Evolutionary conservation across 2,888 invertebrate genomes (phyloP), one percentile per base, ranked within the genome.

Genomic region (Idaea dimidiata): DNA sequence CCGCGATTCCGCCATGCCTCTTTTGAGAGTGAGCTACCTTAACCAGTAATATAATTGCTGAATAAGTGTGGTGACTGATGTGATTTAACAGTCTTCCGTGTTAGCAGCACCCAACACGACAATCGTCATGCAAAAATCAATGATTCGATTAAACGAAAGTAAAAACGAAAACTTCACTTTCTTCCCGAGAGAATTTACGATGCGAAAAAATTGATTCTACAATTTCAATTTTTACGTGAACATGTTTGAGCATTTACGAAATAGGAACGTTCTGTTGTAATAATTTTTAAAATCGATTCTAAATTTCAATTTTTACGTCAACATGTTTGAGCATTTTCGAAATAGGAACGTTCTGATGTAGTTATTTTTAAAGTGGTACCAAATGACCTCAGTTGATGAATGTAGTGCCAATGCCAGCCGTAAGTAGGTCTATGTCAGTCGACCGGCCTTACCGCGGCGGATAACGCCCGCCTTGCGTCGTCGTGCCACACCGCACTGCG

Each of bases 371-470:
- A 85, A 88, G 83, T 78, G 77, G 83, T 80, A 83, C 80, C 86
- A 80, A 81, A 79, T 87, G 91, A 89, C 91, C 91, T 91, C 82
- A 83, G 87, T 80, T 81, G 80, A 82, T 88, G 90, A 92, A 92
- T 92, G 91, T 91, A 92, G 91, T 92, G 91, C 91, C 91, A 92
- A 92, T 92, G 91, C 90, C 91, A 81, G 79, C 71, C 43, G 81
- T 85, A 92, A 81, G 88, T 91, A 86, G 91, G 91, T 92, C 91
- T 92, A 87, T 92, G 91, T 91, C 91, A 90, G 78, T 73, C 81
- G 74, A 77, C 81, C 79, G 91, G 86, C 91, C 91, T 91, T 74
- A 83, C 3, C 43, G 43, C 43, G 43, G 73, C 70, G 73, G 63
- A 55, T 43, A 43, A 14, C 43, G 65, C 32, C 32, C 58, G 66